Conservation (phyloP, 2,797 vertebrate genomes). For the Acrossocheilus wenchowensis region DNA sequence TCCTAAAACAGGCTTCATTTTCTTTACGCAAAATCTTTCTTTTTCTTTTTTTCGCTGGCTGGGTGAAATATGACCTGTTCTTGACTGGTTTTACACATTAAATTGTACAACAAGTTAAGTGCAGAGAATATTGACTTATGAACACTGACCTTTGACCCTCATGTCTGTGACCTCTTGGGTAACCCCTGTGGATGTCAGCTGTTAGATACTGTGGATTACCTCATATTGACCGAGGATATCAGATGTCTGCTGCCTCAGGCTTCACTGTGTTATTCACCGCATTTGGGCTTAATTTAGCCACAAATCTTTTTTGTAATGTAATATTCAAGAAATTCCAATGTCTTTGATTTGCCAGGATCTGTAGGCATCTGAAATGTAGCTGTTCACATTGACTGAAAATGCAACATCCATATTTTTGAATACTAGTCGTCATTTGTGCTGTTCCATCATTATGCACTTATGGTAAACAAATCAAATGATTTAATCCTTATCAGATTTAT, state of each 20-base stretch:
- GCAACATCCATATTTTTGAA: neutral
- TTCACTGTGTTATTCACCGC: constrained; percentile 1
- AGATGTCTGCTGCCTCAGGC: neutral
- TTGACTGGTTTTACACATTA: neutral
- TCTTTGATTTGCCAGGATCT: neutral
- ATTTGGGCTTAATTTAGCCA: neutral
- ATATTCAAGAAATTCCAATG: neutral
- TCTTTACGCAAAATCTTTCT: neutral
- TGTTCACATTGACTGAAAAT: neutral
- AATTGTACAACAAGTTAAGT: constrained; percentile 5
- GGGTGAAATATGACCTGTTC: constrained; percentile 2
- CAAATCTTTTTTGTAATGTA: neutral
- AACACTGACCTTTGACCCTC: constrained; percentile 29
- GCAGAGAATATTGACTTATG: constrained; percentile 3
- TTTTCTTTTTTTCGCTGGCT: neutral
- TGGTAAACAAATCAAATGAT: neutral
- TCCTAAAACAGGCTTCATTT: neutral
- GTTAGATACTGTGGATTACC: neutral
- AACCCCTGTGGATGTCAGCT: neutral
- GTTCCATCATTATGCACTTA: neutral
- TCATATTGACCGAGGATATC: neutral
- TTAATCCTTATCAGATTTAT: neutral
- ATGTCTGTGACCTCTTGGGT: neutral
- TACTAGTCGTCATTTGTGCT: neutral
- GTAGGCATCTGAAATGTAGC: neutral